These are phyloP conservation scores for Siphonodentalium dalli DNA, from an alignment of 2,888 invertebrate genomes.

Conservation along the genomic window DNA sequence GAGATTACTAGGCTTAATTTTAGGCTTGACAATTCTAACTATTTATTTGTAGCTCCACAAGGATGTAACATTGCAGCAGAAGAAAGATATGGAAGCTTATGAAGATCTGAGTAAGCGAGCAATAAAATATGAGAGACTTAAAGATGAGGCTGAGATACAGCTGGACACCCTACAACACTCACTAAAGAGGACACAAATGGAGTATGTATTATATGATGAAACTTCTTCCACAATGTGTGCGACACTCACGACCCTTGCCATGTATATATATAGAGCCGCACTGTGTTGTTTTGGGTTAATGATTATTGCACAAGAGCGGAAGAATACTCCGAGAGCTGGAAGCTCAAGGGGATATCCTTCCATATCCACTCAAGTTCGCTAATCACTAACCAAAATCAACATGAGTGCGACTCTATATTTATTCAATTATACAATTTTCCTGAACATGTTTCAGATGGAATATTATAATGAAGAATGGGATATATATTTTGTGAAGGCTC, in stretches of 20 bases:
- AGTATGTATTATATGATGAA: conserved; percentile 33
- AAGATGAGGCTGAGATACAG: conserved; percentile 51
- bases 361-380: too few species aligned
- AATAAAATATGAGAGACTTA: conserved; percentile 50
- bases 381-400: too few species aligned
- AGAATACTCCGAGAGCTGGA: too few species aligned
- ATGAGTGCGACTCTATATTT: too few species aligned
- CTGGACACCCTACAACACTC: conserved; percentile 42
- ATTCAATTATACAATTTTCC: too few species aligned
- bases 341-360: too few species aligned
- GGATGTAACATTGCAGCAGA: conserved; percentile 43
- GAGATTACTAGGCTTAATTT: background rate
- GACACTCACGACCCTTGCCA: background rate
- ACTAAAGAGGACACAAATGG: conserved; percentile 42
- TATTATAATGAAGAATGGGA: too few species aligned
- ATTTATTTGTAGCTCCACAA: conserved; percentile 42
- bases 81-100: conserved; percentile 44
- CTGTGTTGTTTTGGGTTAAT: too few species aligned
- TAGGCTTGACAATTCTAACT: background rate
- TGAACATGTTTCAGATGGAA: too few species aligned
- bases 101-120: conserved; percentile 53
- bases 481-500: too few species aligned
- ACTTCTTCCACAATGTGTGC: background rate
- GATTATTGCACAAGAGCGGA: too few species aligned
- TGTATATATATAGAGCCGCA: too few species aligned